Base-by-base conservation (phyloP, 2,797 vertebrate species). In the Parauchenoglanis ngamensis region DNA sequence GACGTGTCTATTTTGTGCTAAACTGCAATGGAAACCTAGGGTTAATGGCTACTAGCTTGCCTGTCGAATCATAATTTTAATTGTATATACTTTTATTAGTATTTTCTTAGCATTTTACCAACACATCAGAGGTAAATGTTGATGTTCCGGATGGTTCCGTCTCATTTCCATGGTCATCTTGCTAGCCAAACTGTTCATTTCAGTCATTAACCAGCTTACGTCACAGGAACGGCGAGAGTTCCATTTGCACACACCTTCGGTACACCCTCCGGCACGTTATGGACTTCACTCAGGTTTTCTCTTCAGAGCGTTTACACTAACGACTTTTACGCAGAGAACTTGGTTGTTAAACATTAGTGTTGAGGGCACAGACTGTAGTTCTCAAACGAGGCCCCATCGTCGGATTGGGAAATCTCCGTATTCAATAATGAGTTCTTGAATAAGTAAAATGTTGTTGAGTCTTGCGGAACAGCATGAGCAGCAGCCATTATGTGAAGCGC, bases 401-500 rank as follows among this genome's bases (percentile, higher is more conserved):
- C 65, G 35, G 4, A 44, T 23, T 23, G 10, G 0, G 46, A 83
- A 31, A 0, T 3, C 4, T 52, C 57, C 13, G 8, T 63, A 76
- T 85, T 21, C 56, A 28, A 31, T 63, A 85, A 85, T 63, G n/a
- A 35, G 44, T 77, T 85, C 84, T 13, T 61, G 70, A 85, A 85
- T 75, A 75, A 85, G 40, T 75, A 63, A 85, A 75, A 63, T 13
- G n/a, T 77, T 54, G 77, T 86, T 4, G 65, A 73, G 63, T 61
- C 49, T 79, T 54, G 7, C 13, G 21, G 44, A 72, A 78, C 84
- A 83, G 78, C 84, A 67, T 59, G 70, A 88, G 79, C n/a, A 49
- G 70, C 65, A 88, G 81, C 75, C 76, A 83, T 85, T 75, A 63
- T 17, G 21, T 10, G 56, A 78, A 84, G 13, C 52, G 90, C 91